Evolutionary conservation across 30 jellyfish, hydroid and myxozoan species (phyloP).

Genomic region (Mastigias papua): DNA sequence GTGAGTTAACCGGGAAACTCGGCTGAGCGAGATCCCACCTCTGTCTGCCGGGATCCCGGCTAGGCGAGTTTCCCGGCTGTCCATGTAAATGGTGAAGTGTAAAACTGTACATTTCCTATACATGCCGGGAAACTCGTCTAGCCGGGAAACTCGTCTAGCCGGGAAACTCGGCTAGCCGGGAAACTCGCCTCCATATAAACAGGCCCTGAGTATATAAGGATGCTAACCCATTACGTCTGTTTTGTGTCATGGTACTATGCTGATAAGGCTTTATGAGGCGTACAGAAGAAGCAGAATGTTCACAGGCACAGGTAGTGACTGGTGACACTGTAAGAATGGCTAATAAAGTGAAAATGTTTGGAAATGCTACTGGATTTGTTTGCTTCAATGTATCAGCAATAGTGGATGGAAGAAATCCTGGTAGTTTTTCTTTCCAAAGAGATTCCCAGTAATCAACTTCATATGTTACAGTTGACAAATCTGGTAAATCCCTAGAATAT

Average conservation of each 20-base stretch:
- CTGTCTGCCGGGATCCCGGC: constrained; percentile 58
- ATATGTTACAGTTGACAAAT: background rate
- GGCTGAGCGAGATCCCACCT: constrained; percentile 39
- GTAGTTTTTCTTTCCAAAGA: background rate
- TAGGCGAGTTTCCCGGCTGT: constrained; percentile 28
- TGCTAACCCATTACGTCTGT: background rate
- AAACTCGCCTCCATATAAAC: too few species aligned
- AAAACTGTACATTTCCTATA: background rate
- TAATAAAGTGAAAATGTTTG: background rate
- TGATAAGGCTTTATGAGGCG: background rate
- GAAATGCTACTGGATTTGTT: background rate
- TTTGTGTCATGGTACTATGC: background rate
- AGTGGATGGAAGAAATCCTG: background rate
- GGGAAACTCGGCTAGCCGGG: too few species aligned
- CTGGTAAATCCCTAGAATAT: background rate
- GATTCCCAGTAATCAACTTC: constrained; percentile 30
- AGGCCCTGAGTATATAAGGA: background rate
- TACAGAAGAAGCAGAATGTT: constrained; percentile 20
- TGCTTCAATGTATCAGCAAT: background rate
- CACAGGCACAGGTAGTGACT: constrained; percentile 21
- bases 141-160: too few species aligned
- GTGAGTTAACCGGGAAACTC: constrained; percentile 24
- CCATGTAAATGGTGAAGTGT: background rate
- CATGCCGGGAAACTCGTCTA: background rate
- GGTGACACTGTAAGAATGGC: background rate